Evolutionary conservation across 2,888 invertebrate species (phyloP).

Genomic region (Cylloceria caligata): DNA sequence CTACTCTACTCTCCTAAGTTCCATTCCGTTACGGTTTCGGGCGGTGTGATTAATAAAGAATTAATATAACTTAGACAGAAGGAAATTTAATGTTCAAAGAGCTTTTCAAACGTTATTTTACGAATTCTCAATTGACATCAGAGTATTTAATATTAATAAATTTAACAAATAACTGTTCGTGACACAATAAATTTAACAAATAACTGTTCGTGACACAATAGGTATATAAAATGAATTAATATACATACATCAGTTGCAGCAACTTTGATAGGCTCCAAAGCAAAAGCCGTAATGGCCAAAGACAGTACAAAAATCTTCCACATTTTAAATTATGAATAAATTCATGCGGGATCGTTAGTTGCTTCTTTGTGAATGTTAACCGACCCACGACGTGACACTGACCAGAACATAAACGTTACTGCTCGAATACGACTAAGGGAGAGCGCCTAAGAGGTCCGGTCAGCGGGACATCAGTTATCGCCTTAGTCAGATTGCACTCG

Average conservation of each 20-base stretch:
- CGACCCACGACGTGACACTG: conserved; percentile 39
- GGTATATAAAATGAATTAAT: not conserved
- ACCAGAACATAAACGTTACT: conserved; percentile 44
- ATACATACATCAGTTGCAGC: conserved; percentile 49
- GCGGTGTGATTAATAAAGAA: too few relatives aligned
- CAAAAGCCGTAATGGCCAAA: conserved; percentile 37
- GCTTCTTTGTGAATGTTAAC: conserved; percentile 4
- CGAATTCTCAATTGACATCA: too few relatives aligned
- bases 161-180: not conserved
- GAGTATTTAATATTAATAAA: not conserved
- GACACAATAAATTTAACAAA: not conserved
- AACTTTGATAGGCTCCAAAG: conserved; percentile 36
- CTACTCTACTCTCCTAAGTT: too few relatives aligned
- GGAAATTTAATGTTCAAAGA: too few relatives aligned
- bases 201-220: not conserved
- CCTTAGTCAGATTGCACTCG: conserved; percentile 18
- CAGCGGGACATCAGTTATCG: conserved; percentile 32
- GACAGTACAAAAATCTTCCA: conserved; percentile 53
- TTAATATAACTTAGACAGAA: too few relatives aligned
- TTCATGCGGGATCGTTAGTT: not conserved
- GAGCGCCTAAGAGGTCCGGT: not conserved
- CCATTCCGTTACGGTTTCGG: too few relatives aligned
- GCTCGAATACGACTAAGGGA: conserved; percentile 37
- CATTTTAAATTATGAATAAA: conserved; percentile 53
- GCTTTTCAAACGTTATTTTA: too few relatives aligned